Evolutionary conservation across 2,797 vertebrate species (phyloP).

Genomic region (Poeciliopsis gracilis): DNA sequence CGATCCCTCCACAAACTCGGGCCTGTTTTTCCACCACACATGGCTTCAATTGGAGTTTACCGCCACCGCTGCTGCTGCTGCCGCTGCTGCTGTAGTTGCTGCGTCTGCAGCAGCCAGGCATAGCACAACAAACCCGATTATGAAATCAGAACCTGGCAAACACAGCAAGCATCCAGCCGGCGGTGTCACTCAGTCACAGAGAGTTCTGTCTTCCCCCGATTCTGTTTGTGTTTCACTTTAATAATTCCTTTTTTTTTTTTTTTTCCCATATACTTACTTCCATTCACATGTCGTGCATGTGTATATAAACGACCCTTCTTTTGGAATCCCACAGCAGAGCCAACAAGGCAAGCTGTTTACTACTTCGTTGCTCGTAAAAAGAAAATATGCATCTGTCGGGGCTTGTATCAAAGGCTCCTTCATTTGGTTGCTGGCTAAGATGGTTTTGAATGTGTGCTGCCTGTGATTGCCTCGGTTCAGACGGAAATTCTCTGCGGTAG

Average conservation of each 20-base stretch:
- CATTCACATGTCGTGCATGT: conserved; percentile 33
- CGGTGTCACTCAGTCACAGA: conserved; percentile 12
- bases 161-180: conserved; percentile 17
- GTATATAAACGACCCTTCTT: conserved; percentile 68
- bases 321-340: conserved; percentile 57
- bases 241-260: conserved; percentile 10
- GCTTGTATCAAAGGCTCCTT: conserved; percentile 76
- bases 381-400: conserved; percentile 74
- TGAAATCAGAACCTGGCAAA: conserved; percentile 63
- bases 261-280: conserved; percentile 2
- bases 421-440: conserved; percentile 65
- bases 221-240: conserved; percentile 1
- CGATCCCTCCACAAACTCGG: conserved; percentile 71
- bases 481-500: conserved; percentile 70
- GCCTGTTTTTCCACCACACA: conserved; percentile 79
- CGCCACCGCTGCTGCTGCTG: conserved; percentile 67
- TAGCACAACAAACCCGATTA: conserved; percentile 68
- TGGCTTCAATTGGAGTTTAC: conserved; percentile 78
- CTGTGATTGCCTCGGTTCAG: conserved; percentile 65
- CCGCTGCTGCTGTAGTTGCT: conserved; percentile 45
- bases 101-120: conserved; percentile 61
- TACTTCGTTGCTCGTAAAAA: conserved; percentile 78
- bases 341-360: conserved; percentile 80
- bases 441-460: conserved; percentile 65
- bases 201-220: conserved; percentile 17